Base-by-base conservation (phyloP, 2,113 vertebrate genomes). In the Perccottus glenii region DNA sequence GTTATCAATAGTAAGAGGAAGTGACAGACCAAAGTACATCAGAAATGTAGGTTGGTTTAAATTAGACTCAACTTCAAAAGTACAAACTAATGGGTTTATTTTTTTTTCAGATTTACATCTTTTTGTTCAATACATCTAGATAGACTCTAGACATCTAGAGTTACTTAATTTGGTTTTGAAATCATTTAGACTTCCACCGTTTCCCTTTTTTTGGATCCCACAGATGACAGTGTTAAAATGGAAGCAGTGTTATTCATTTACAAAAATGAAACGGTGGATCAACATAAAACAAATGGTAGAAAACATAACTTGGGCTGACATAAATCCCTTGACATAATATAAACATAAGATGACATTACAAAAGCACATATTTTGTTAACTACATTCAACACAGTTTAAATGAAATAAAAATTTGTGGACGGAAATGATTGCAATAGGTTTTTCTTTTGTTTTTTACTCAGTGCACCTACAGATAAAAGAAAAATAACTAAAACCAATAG, bases 41-140 rank as follows among this genome's bases (percentile, higher is more conserved):
- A 5, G 6, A 50, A 7, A 43, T 9, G 5, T n/a, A n/a, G n/a
- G n/a, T 64, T 9, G 2, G 3, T 11, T 49, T 40, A 3, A 73
- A 7, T 58, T 38, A 67, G 3, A 80, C 45, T 58, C 53, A 32
- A 43, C 40, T 19, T 44, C 6, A 53, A 11, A 33, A 38, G 33
- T 62, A 76, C 65, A 78, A 79, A 50, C 9, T 50, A 64, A 2
- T 70, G 12, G 52, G 60, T 85, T 86, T 85, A 83, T 81, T 65
- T 73, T 75, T n/a, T 27, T 59, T 60, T 15, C 3, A 7, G 3
- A 70, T 55, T 11, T 7, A 73, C 57, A 78, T 32, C 32, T 38
- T 72, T 75, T 48, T 47, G 60, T 27, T 67, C 44, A 74, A 56
- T 49, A 77, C 70, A 78, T 61, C 5, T 15, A 43, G 11, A 50